Base-by-base conservation (phyloP, 2,888 invertebrate genomes). In the Noctua fimbriata region DNA sequence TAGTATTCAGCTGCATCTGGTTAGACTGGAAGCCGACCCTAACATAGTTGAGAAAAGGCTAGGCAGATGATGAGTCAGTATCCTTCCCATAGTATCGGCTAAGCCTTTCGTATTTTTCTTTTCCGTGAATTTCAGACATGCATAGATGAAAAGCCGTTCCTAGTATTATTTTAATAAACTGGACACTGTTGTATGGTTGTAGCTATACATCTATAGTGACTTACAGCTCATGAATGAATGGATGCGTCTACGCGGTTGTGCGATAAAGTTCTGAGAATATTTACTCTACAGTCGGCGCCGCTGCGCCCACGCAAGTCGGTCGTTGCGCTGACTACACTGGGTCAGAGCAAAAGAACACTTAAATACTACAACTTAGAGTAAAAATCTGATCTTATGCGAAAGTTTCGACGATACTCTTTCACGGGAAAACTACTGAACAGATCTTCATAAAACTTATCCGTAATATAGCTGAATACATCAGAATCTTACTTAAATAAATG, bases 211-310 rank as follows among this genome's bases (percentile, higher is more conserved):
- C 9, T 63, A 63, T 72, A 85, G 88, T 90, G 91, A 91, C 92
- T 91, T 92, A 92, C 89, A 91, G 95, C 89, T 92, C 94, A 93
- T 94, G 94, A 93, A 95, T 95, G 94, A 94, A 93, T 95, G 94
- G 94, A 89, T 91, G 89, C 89, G 93, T 92, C 89, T 87, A 88
- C 86, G 86, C 90, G 89, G 91, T 82, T 90, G 89, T 91, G 93
- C 91, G 94, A 95, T 94, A 94, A 93, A 94, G 90, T 95, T 95
- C 95, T 93, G 88, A 91, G 94, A 95, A 95, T 95, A 94, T 95
- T 95, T 94, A 95, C 94, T 93, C 93, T 93, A 92, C 91, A 90
- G 84, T 89, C 90, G 94, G 94, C 94, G 95, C 94, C 95, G 92
- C 88, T 90, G 91, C 94, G 93, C 95, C 95, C 90, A 93, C 92